Conservation (phyloP, 2,888 invertebrate species). For the Boloria selene region DNA sequence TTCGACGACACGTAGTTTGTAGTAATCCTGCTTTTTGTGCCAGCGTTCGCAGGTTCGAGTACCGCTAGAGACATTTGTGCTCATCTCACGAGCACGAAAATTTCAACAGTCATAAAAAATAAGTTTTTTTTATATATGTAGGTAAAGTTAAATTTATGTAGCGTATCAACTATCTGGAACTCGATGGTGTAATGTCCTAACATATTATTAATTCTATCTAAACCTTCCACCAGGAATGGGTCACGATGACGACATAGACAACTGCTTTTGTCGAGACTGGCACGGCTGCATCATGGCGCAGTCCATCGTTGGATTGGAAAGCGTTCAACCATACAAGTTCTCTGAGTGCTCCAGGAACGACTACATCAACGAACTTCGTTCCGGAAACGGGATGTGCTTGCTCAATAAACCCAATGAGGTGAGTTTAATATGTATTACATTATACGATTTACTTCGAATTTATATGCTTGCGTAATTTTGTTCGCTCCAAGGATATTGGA, state of each 20-base stretch:
- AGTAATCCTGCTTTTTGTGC: too few relatives aligned
- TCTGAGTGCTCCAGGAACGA: constrained; percentile 96
- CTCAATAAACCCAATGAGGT: constrained; percentile 97
- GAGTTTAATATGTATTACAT: constrained; percentile 29
- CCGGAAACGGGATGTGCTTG: constrained; percentile 95
- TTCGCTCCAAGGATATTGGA: background rate
- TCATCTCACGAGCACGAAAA: too few relatives aligned
- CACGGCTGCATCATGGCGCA: constrained; percentile 98
- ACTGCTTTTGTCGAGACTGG: constrained; percentile 96
- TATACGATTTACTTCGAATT: background rate
- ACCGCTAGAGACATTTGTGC: too few relatives aligned
- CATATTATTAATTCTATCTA: too few relatives aligned
- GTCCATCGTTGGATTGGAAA: constrained; percentile 94
- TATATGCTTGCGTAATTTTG: constrained; percentile 8
- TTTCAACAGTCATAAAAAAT: too few relatives aligned
- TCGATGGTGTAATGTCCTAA: too few relatives aligned
- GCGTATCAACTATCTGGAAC: too few relatives aligned
- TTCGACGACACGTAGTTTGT: too few relatives aligned
- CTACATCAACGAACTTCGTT: constrained; percentile 93
- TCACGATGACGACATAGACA: constrained; percentile 95
- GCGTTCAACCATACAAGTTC: constrained; percentile 98
- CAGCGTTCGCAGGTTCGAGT: too few relatives aligned
- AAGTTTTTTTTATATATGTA: too few relatives aligned
- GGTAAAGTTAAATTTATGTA: too few relatives aligned
- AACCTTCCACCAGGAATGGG: constrained; percentile 74